phyloP scores from a whole-genome alignment of 2,888 invertebrate species.

The Lepidocyrtinus sp. region DNA sequence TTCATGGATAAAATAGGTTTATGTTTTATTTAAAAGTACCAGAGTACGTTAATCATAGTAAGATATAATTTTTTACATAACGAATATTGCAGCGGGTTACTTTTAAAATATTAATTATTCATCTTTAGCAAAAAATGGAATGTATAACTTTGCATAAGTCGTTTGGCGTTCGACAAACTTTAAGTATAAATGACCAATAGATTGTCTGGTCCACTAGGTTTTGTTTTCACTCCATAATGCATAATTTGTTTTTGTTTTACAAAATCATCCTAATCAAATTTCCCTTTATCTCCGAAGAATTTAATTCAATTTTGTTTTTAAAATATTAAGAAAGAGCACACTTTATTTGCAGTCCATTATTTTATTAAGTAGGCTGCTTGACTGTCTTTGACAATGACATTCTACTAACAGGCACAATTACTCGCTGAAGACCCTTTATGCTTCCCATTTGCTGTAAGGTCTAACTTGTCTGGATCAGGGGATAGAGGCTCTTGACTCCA shows the following conservation, averaged over 20 bases:
- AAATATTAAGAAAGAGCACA: constrained; percentile 39
- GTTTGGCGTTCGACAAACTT: not conserved
- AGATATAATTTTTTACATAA: not conserved
- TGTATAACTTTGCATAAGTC: not conserved
- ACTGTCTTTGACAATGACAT: not conserved
- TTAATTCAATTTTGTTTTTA: constrained; percentile 25
- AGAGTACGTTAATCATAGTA: not conserved
- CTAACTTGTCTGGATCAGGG: constrained; percentile 66
- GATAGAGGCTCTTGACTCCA: constrained; percentile 69
- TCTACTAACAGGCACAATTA: constrained; percentile 66
- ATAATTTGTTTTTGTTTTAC: too few relatives aligned
- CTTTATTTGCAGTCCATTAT: constrained; percentile 36
- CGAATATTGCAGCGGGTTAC: constrained; percentile 4
- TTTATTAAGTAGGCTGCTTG: constrained; percentile 40
- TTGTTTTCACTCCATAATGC: not conserved
- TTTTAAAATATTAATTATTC: not conserved
- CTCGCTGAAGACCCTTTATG: constrained; percentile 57
- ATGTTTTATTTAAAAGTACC: not conserved
- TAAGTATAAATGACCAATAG: constrained; percentile 27
- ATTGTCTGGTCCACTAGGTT: constrained; percentile 35
- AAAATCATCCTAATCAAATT: not conserved
- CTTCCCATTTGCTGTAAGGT: constrained; percentile 67
- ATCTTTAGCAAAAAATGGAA: not conserved
- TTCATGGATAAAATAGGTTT: not conserved
- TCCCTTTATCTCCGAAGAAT: too few relatives aligned